These are phyloP conservation scores for Scomber japonicus DNA, from an alignment of 2,113 vertebrate species.

Conservation along the genomic window DNA sequence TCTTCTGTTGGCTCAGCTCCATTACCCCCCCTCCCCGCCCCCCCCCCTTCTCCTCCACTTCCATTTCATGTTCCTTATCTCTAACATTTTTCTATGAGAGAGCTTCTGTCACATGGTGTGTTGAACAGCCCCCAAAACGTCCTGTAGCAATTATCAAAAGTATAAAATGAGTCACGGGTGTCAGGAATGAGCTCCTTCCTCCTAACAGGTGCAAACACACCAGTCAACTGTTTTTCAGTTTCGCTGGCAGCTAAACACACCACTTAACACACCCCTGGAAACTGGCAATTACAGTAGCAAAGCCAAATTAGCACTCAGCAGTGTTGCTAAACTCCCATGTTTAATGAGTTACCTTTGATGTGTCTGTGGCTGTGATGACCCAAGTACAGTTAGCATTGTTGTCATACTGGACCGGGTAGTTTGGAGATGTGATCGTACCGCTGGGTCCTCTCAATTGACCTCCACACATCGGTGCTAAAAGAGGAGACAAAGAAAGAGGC, in stretches of 20 bases:
- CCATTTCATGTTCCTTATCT: conserved; percentile 44
- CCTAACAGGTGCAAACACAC: conserved; percentile 35
- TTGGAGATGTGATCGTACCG: conserved; percentile 96
- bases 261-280: conserved; percentile 13
- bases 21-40: not conserved
- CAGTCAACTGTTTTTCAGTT: conserved; percentile 17
- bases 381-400: conserved; percentile 99
- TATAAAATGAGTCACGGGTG: conserved; percentile 41
- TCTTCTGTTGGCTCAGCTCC: conserved; percentile 53
- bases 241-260: conserved; percentile 12
- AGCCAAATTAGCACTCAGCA: not conserved
- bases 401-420: conserved; percentile 98
- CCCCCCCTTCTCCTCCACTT: not conserved
- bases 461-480: conserved; percentile 95
- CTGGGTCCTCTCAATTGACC: conserved; percentile 91
- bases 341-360: conserved; percentile 88
- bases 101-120: conserved; percentile 28
- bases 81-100: conserved; percentile 38
- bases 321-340: not conserved
- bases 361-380: conserved; percentile 95
- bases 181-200: conserved; percentile 15
- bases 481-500: conserved; percentile 1
- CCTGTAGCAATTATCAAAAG: conserved; percentile 51
- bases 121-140: conserved; percentile 40
- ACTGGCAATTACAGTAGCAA: not conserved